Percentiles rank a stretch among this genome's conserved stretches.
Evolutionary conservation across 1,140 invertebrate species (phyloP).

Genomic region (Hylyphantes graminicola): DNA sequence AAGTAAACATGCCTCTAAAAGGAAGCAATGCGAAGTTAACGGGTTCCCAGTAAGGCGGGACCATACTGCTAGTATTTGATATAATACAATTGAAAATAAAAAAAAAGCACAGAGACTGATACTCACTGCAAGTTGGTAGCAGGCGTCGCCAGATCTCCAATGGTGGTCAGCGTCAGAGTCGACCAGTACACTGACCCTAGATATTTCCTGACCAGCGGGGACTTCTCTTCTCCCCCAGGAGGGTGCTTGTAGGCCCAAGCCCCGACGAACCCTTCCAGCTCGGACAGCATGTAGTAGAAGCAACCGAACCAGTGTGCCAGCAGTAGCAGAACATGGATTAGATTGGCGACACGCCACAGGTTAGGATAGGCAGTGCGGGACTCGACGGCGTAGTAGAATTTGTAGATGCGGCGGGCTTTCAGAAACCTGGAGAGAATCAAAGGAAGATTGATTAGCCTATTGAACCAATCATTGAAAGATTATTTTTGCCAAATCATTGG

Average conservation of each 20-base stretch:
- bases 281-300: constrained; percentile 94
- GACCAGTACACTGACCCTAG: constrained; percentile 96
- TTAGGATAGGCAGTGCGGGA: constrained; percentile 95
- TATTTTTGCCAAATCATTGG: too few species aligned
- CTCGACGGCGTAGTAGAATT: constrained; percentile 96
- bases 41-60: too few species aligned
- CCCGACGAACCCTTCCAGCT: constrained; percentile 89
- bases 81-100: too few species aligned
- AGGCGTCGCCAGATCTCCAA: constrained; percentile 92
- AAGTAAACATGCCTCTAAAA: too few species aligned
- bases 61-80: too few species aligned
- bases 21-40: too few species aligned
- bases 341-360: constrained; percentile 92
- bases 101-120: background rate
- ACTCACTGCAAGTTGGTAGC: constrained; percentile 97
- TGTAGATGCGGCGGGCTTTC: constrained; percentile 88
- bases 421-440: constrained; percentile 66
- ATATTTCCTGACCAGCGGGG: constrained; percentile 89
- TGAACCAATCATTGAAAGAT: too few species aligned
- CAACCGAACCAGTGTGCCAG: constrained; percentile 97
- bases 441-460: background rate
- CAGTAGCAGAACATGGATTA: constrained; percentile 93
- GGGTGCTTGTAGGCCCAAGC: constrained; percentile 87
- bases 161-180: constrained; percentile 93
- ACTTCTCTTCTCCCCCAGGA: constrained; percentile 77